Evolutionary conservation across 2,797 vertebrate species (phyloP).

Genomic region (Sardinella longiceps): DNA sequence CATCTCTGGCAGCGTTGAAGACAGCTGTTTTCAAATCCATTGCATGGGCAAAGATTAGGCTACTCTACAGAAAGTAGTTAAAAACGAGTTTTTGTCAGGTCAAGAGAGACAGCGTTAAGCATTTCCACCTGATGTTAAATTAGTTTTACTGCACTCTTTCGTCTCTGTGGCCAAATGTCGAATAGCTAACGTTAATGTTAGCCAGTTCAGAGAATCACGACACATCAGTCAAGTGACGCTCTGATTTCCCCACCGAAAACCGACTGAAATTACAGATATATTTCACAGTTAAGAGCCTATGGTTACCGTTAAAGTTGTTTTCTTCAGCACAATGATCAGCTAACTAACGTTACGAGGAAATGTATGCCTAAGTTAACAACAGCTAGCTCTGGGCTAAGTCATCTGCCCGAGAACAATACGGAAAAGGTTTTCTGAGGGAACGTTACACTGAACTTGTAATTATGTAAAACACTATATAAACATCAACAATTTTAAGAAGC

Average conservation of each 20-base stretch:
- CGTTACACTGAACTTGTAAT: neutral
- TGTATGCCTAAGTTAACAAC: neutral
- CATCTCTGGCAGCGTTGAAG: constrained; percentile 95
- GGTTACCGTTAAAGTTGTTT: neutral
- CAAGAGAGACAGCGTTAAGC: neutral
- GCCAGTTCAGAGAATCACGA: neutral
- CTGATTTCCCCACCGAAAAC: neutral
- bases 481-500: neutral
- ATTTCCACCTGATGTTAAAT: neutral
- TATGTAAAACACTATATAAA: neutral
- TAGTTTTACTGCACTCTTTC: neutral
- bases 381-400: neutral
- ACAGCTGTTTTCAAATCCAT: constrained; percentile 99
- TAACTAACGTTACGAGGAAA: neutral
- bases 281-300: neutral
- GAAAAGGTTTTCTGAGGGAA: neutral
- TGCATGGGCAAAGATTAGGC: constrained; percentile 1
- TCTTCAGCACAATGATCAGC: neutral
- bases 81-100: neutral
- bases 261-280: neutral
- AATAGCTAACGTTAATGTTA: neutral
- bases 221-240: neutral
- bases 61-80: neutral
- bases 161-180: neutral
- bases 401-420: neutral